Evolutionary conservation across 1,140 invertebrate species (phyloP).

Genomic region (Drosophila punjabiensis): DNA sequence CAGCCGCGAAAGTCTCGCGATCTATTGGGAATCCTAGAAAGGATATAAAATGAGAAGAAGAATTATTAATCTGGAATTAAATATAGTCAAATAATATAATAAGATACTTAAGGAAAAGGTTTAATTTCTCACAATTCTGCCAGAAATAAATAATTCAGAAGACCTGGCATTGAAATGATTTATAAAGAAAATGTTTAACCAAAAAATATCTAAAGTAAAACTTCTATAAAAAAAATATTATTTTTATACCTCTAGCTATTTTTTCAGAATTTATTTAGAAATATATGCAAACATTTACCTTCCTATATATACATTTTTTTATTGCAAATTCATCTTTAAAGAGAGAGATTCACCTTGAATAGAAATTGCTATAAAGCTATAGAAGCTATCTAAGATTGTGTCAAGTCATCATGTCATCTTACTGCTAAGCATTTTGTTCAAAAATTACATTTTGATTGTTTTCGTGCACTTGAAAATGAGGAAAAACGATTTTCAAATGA

Average conservation of each 20-base stretch:
- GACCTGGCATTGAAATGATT: background rate
- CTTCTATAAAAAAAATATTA: background rate
- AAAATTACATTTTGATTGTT: conserved; percentile 49
- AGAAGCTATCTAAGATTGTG: conserved; percentile 8
- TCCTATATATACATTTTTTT: background rate
- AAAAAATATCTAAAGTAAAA: background rate
- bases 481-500: conserved; percentile 36
- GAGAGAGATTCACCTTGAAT: conserved; percentile 32
- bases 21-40: background rate
- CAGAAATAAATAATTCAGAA: background rate
- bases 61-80: background rate
- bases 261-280: background rate
- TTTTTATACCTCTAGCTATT: background rate
- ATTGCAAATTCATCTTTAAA: background rate
- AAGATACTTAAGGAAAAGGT: too few species aligned
- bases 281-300: background rate
- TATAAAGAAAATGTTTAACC: background rate
- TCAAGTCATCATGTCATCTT: conserved; percentile 24
- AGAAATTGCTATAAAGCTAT: conserved; percentile 4
- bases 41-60: background rate
- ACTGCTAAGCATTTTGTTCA: conserved; percentile 18
- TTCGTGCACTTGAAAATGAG: conserved; percentile 29
- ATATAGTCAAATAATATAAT: too few species aligned
- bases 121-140: too few species aligned
- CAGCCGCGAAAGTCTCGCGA: background rate